Conservation (phyloP, 2,113 vertebrate species). For the Hippocampus mohnikei region DNA sequence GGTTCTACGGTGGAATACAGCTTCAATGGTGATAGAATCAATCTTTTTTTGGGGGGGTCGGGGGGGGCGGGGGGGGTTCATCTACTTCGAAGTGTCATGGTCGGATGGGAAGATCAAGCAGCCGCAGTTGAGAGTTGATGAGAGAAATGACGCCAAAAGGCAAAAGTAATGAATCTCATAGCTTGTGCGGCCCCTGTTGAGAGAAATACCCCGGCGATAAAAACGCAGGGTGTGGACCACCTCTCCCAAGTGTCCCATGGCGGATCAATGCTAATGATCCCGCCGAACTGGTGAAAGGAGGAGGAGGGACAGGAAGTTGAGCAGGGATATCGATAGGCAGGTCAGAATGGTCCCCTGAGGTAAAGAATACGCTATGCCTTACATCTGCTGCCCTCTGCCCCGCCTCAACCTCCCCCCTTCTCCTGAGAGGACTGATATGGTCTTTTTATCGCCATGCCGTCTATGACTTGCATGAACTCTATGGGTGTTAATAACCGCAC, state of each 20-base stretch:
- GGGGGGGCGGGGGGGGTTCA: no score
- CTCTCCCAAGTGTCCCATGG: neutral
- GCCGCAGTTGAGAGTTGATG: conserved; percentile 34
- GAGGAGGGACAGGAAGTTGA: conserved; percentile 36
- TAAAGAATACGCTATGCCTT: conserved; percentile 37
- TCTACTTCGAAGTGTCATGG: conserved; percentile 33
- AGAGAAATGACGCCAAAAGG: conserved; percentile 20
- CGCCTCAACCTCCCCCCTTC: conserved; percentile 29
- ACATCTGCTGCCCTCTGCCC: conserved; percentile 58
- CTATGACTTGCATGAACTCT: conserved; percentile 53
- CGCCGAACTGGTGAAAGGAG: conserved; percentile 41
- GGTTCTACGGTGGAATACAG: conserved; percentile 34
- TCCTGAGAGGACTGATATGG: conserved; percentile 63
- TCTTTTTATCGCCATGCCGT: conserved; percentile 63
- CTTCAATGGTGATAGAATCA: conserved; percentile 53
- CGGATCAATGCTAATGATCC: conserved; percentile 63
- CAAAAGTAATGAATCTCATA: conserved; percentile 8
- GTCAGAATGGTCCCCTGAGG: conserved; percentile 59
- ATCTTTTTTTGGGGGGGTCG: conserved; percentile 28
- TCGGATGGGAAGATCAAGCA: conserved; percentile 47
- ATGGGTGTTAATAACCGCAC: conserved; percentile 61
- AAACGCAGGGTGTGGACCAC: conserved; percentile 1
- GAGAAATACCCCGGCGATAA: conserved; percentile 8
- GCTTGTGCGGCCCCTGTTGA: neutral
- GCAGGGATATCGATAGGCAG: conserved; percentile 49